These are phyloP conservation scores for Noctua comes DNA, from an alignment of 2,888 invertebrate species.

Conservation along the genomic window DNA sequence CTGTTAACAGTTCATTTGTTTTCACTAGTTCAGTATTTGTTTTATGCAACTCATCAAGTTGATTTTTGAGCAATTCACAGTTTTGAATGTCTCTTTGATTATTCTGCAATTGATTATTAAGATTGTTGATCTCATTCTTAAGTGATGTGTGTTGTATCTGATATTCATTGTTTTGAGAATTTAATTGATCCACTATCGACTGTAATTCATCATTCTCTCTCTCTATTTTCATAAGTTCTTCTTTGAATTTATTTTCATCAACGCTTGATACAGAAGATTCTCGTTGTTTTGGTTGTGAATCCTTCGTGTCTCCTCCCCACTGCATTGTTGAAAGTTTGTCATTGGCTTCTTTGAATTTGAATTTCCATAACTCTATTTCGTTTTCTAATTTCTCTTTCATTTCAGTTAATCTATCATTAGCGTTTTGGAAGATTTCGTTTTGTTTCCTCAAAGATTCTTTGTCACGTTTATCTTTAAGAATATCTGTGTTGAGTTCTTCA, in stretches of 20 bases:
- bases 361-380: constrained; percentile 93
- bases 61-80: constrained; percentile 72
- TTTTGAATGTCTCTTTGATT: constrained; percentile 71
- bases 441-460: constrained; percentile 93
- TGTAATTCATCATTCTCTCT: constrained; percentile 87
- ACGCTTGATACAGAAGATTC: constrained; percentile 41
- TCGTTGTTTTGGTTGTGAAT: constrained; percentile 69
- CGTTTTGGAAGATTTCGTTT: constrained; percentile 93
- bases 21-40: constrained; percentile 69
- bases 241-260: constrained; percentile 68
- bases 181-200: constrained; percentile 79
- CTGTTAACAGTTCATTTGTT: constrained; percentile 64
- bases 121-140: constrained; percentile 76
- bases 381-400: constrained; percentile 95
- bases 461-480: constrained; percentile 91
- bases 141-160: constrained; percentile 71
- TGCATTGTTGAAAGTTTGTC: constrained; percentile 90
- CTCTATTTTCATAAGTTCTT: constrained; percentile 83
- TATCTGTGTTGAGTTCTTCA: constrained; percentile 90
- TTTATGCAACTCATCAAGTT: constrained; percentile 73
- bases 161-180: constrained; percentile 79
- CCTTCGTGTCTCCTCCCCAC: constrained; percentile 79
- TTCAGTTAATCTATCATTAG: constrained; percentile 94
- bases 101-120: constrained; percentile 76
- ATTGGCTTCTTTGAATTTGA: constrained; percentile 92